Percentiles rank a stretch among this genome's conserved stretches.
Conservation (phyloP, 2,888 invertebrate genomes). For the Campoplex nolae region DNA sequence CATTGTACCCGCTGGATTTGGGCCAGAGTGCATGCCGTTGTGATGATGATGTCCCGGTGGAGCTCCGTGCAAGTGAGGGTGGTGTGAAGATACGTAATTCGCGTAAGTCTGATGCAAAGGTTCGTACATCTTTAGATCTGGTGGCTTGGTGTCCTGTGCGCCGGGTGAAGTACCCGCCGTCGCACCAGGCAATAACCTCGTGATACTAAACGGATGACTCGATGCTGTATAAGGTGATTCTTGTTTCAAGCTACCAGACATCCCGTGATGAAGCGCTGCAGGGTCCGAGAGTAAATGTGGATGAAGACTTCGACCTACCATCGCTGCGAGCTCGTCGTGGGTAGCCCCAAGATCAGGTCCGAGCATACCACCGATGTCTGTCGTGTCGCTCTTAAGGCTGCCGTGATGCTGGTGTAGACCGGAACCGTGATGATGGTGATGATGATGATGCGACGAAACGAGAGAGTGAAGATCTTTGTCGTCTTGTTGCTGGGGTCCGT, state of each 20-base stretch:
- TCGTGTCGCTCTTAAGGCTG: slow-evolving; percentile 77
- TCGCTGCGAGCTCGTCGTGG: slow-evolving; percentile 88
- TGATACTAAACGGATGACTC: slow-evolving; percentile 97
- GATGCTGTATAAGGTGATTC: slow-evolving; percentile 93
- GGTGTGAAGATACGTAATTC: slow-evolving; percentile 87
- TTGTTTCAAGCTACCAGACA: slow-evolving; percentile 90
- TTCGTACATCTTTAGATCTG: slow-evolving; percentile 97
- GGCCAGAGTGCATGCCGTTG: slow-evolving; percentile 87
- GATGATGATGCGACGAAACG: slow-evolving; percentile 88
- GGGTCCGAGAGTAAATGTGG: slow-evolving; percentile 83
- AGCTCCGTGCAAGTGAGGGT: slow-evolving; percentile 87
- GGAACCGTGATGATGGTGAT: slow-evolving; percentile 74
- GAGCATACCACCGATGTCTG: slow-evolving; percentile 81
- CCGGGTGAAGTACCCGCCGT: slow-evolving; percentile 87
- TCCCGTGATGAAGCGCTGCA: slow-evolving; percentile 86
- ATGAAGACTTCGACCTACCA: slow-evolving; percentile 88
- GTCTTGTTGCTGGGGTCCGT: slow-evolving; percentile 84
- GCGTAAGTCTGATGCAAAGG: slow-evolving; percentile 88
- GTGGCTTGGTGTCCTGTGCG: slow-evolving; percentile 81
- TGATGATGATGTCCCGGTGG: slow-evolving; percentile 86
- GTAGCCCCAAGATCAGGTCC: slow-evolving; percentile 80
- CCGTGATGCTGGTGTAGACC: slow-evolving; percentile 81
- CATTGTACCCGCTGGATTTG: slow-evolving; percentile 88
- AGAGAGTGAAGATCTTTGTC: slow-evolving; percentile 88
- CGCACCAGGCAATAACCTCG: slow-evolving; percentile 94